Percentiles rank a stretch among this genome's conserved stretches.
Evolutionary conservation across 2,797 vertebrate genomes (phyloP).

Genomic region (Danio choprae): DNA sequence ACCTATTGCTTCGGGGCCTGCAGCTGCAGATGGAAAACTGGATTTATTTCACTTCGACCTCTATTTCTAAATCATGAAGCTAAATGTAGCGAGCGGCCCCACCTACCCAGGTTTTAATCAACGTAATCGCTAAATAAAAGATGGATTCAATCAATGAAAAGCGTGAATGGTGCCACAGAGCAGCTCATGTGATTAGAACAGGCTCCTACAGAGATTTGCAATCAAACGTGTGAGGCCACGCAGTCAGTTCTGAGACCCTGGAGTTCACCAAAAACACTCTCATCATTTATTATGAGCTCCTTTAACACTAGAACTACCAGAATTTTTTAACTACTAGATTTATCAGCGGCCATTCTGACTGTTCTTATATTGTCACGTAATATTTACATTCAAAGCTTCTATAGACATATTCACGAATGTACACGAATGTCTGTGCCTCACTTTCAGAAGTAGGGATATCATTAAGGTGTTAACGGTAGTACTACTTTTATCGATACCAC

Average conservation of each 20-base stretch:
- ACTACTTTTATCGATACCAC: too few relatives aligned
- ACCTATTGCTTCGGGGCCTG: conserved; percentile 34
- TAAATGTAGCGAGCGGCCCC: conserved; percentile 20
- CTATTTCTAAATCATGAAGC: conserved; percentile 23
- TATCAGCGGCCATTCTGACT: too few relatives aligned
- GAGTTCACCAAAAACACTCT: conserved; percentile 1
- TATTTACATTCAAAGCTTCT: too few relatives aligned
- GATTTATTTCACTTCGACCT: conserved; percentile 41
- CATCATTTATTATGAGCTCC: too few relatives aligned
- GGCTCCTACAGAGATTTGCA: conserved; percentile 28
- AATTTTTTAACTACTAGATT: too few relatives aligned
- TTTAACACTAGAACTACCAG: too few relatives aligned
- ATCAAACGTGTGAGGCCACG: conserved; percentile 19
- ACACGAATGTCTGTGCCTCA: too few relatives aligned
- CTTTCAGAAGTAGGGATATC: too few relatives aligned
- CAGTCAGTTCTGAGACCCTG: not conserved
- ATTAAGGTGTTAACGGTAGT: too few relatives aligned
- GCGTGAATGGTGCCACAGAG: conserved; percentile 1
- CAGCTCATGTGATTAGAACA: conserved; percentile 26
- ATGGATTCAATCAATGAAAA: conserved; percentile 40
- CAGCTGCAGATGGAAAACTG: conserved; percentile 38
- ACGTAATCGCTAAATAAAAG: conserved; percentile 43
- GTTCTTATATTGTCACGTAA: too few relatives aligned
- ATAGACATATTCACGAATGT: too few relatives aligned
- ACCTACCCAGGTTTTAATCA: conserved; percentile 38